phyloP scores from a whole-genome alignment of 2,888 invertebrate species.

The Falcaria lacertinaria region DNA sequence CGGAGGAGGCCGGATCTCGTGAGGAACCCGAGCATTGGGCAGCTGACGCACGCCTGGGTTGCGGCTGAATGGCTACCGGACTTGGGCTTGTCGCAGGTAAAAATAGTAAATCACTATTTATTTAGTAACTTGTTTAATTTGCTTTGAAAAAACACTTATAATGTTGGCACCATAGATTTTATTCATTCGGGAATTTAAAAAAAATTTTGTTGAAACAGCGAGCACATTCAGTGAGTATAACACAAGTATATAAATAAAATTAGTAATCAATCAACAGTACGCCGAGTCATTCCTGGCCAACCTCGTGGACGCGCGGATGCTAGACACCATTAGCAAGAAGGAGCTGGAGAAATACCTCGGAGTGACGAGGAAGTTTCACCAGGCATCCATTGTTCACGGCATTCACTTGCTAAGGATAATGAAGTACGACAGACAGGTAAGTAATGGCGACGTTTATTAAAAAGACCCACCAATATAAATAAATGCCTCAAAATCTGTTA shows the following conservation, averaged over 20 bases:
- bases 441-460: conserved; percentile 14
- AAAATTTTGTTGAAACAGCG: too few relatives aligned
- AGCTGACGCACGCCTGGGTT: conserved; percentile 95
- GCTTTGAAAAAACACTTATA: too few relatives aligned
- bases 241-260: background rate
- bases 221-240: background rate
- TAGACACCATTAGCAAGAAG: conserved; percentile 95
- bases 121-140: too few relatives aligned
- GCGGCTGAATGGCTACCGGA: conserved; percentile 96
- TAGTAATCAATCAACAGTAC: conserved; percentile 79
- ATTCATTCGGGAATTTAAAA: too few relatives aligned
- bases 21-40: conserved; percentile 92
- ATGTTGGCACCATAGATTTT: too few relatives aligned
- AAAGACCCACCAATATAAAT: too few relatives aligned
- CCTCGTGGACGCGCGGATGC: conserved; percentile 94
- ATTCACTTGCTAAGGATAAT: conserved; percentile 94
- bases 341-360: conserved; percentile 96
- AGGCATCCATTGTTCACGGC: conserved; percentile 95
- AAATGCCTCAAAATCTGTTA: too few relatives aligned
- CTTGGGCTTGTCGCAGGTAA: conserved; percentile 89
- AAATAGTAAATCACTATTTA: too few relatives aligned
- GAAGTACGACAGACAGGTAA: conserved; percentile 93
- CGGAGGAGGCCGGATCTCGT: conserved; percentile 92
- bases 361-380: conserved; percentile 95
- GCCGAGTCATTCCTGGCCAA: conserved; percentile 92